A percentile compares a stretch with the other conserved stretches of the same genome.
phyloP scores from a whole-genome alignment of 2,888 invertebrate genomes.

The Geophilus truncorum region DNA sequence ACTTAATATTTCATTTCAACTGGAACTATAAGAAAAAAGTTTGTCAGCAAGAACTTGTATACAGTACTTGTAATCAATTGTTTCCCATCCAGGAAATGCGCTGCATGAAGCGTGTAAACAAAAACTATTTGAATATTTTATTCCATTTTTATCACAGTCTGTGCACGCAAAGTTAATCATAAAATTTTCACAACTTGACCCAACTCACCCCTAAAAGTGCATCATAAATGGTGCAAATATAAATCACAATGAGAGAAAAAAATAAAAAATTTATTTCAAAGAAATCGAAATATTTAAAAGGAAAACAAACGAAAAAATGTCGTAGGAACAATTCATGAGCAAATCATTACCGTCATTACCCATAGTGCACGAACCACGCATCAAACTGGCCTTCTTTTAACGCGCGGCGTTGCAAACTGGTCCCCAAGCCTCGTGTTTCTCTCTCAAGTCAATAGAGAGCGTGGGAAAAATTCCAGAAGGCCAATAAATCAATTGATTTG shows the following conservation, averaged over 20 bases:
- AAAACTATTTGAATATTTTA: not conserved
- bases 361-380: not conserved
- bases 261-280: too few relatives aligned
- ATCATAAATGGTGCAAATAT: not conserved
- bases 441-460: constrained; percentile 11
- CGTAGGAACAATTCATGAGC: not conserved
- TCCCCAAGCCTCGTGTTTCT: not conserved
- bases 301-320: not conserved
- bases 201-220: not conserved
- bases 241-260: not conserved
- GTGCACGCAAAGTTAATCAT: not conserved
- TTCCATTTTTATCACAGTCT: not conserved
- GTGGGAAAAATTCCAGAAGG: constrained; percentile 10
- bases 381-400: not conserved
- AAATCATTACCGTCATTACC: not conserved
- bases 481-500: constrained; percentile 18
- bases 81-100: not conserved
- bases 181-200: not conserved
- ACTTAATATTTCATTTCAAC: too few relatives aligned
- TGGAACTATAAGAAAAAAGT: too few relatives aligned
- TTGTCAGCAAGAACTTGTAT: too few relatives aligned
- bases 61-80: not conserved
- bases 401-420: constrained; percentile 3
- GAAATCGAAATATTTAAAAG: not conserved
- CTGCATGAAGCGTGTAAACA: not conserved